Percentiles rank a stretch among this genome's conserved stretches.
These are phyloP conservation scores for Pygoscelis antarcticus DNA, from an alignment of 2,113 vertebrate genomes.

Conservation along the genomic window DNA sequence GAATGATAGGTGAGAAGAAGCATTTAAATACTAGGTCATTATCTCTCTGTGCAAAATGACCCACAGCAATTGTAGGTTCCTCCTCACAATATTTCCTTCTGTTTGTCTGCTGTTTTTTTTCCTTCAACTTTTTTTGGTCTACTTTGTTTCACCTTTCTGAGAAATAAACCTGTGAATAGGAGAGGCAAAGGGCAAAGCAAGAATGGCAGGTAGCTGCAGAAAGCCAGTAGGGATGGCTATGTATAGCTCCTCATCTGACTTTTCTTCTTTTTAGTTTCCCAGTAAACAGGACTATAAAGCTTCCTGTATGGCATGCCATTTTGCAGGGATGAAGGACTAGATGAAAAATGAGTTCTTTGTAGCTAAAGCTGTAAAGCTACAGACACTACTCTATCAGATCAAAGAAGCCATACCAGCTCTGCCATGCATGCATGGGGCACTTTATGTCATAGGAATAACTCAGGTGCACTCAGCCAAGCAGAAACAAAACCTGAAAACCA, in stretches of 20 bases:
- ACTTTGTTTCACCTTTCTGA: not conserved
- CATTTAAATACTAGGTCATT: not conserved
- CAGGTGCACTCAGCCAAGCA: not conserved
- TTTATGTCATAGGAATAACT: not conserved
- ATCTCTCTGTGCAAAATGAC: not conserved
- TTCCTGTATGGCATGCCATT: not conserved
- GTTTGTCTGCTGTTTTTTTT: accelerated
- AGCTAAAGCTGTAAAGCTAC: not conserved
- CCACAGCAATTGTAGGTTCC: not conserved
- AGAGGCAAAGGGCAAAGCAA: not conserved
- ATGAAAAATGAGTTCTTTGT: not conserved
- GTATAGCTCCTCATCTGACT: not conserved
- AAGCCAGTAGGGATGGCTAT: not conserved
- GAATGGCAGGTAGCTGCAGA: not conserved
- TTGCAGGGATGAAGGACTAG: not conserved
- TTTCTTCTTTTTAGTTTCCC: not conserved
- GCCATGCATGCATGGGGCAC: too few relatives aligned
- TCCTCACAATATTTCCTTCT: not conserved
- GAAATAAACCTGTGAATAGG: not conserved
- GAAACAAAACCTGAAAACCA: not conserved
- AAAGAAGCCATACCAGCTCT: not conserved
- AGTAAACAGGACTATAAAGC: not conserved
- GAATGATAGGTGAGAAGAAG: not conserved
- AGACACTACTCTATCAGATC: not conserved
- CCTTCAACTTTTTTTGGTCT: not conserved